Conservation (phyloP, 2,888 invertebrate genomes). For the Stenodera caucasica region DNA sequence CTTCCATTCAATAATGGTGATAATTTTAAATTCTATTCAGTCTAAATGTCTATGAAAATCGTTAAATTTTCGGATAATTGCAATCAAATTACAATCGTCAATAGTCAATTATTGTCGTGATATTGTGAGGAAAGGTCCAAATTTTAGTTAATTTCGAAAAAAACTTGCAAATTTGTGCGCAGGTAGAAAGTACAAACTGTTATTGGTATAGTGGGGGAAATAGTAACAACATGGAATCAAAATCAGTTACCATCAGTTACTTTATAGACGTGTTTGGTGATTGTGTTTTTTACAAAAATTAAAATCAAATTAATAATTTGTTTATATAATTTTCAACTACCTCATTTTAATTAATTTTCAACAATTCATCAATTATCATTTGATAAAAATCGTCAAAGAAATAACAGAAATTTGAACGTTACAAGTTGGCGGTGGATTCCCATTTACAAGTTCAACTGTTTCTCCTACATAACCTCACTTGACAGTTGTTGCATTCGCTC, state of each 20-base stretch:
- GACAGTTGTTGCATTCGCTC: neutral
- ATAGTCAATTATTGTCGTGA: neutral
- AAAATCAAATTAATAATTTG: conserved; percentile 9
- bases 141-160: neutral
- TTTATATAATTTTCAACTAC: conserved; percentile 19
- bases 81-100: neutral
- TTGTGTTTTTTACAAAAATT: conserved; percentile 27
- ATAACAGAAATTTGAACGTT: too few relatives aligned
- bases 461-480: neutral
- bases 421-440: conserved; percentile 9
- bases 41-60: too few relatives aligned
- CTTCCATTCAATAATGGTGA: neutral
- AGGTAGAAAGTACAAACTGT: conserved; percentile 24
- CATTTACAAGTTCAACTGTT: neutral
- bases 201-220: conserved; percentile 27
- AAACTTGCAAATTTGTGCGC: conserved; percentile 10
- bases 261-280: conserved; percentile 34
- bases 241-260: conserved; percentile 38
- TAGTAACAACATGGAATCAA: conserved; percentile 40
- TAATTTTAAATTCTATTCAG: neutral
- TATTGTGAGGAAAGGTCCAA: neutral
- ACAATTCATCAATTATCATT: neutral
- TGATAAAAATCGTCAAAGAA: too few relatives aligned
- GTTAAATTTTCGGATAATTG: too few relatives aligned
- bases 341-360: conserved; percentile 18